Base-by-base conservation (phyloP, 2,113 vertebrate species). In the Poeciliopsis prolifica region DNA sequence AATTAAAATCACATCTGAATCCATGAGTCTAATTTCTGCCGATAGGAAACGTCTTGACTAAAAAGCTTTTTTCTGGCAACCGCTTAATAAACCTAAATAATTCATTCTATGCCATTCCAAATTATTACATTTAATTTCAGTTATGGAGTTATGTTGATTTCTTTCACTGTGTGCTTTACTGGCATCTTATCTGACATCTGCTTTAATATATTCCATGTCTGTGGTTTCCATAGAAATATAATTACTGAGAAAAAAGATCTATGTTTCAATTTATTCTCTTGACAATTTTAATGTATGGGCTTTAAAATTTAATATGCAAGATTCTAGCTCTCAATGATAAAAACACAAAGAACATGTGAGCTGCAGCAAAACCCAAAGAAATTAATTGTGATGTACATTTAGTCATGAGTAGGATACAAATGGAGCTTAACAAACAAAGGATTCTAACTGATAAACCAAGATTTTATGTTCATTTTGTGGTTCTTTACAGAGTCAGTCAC, bases 391-490 rank as follows among this genome's bases (percentile, higher is more conserved):
- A 44, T 37, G n/a, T 61, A 64, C 69, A 37, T 74, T 73, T 74
- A 42, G 75, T 42, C 44, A 8, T 67, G n/a, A 0, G 0, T 60
- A 61, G 19, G 26, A 86, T 68, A 66, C 42, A 68, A 80, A 42
- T 35, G 12, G 8, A 54, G 51, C 22, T 51, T 70, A 75, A 77
- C 58, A n/a, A 2, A 15, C 37, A 78, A 72, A 73, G 37, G 51
- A 75, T 85, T 79, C 73, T 1, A 9, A 26, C 79, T 74, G 60
- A 85, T 82, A 72, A 81, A 75, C 54, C 33, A 63, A 42, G 7
- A 61, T 81, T 66, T 74, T 22, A 60, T 64, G 51, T 84, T 61
- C 67, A 60, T 75, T 83, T 80, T 29, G 9, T 67, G 65, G 26
- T 67, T 77, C 29, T 74, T 62, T 65, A 65, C 75, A 72, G 73